Evolutionary conservation across 2,113 vertebrate genomes (phyloP), one percentile per base, ranked within the genome.

Genomic region (Mastomys coucha): DNA sequence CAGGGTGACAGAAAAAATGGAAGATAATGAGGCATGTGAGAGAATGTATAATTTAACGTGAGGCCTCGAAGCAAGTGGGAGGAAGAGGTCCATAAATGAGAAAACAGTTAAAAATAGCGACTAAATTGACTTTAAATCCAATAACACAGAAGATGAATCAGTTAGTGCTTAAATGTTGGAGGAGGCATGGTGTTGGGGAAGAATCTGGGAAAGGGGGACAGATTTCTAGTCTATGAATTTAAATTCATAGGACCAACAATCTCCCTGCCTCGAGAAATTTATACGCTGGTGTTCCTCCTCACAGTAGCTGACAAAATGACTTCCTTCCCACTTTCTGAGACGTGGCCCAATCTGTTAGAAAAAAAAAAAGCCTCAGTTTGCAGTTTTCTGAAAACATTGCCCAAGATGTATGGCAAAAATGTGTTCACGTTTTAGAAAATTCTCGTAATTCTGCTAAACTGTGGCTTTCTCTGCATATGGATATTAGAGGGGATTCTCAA

Each of bases 211-310:
- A 97, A 97, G 94, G 90, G 94, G 77, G 97, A 97, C 97, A 98
- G 96, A 93, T 96, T 98, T 97, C 91, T 89, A 95, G 97, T 98
- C 96, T 98, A 95, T 95, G 96, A 97, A 96, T 97, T 98, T 95
- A 98, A 97, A 98, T 97, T 98, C 97, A 91, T 97, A 98, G 97
- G 97, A 97, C 93, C 97, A 98, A 98, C 97, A 98, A 80, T 95
- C 92, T 96, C 91, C 96, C 94, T 96, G 96, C 97, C 91, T 95
- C 20, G 69, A 92, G 91, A 96, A 94, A 92, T 84, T 80, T 89
- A 92, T 89, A 96, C 93, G 96, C 96, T 70, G 77, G 16, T 70
- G 95, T 95, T 91, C 70, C 89, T 93, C 88, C 96, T 89, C 88
- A 7, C 73, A 39, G 93, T 75, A 72, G 97, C 96, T 97, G 91